These are phyloP conservation scores for Anguilla japonica DNA, from an alignment of 2,113 vertebrate species.

Conservation along the genomic window DNA sequence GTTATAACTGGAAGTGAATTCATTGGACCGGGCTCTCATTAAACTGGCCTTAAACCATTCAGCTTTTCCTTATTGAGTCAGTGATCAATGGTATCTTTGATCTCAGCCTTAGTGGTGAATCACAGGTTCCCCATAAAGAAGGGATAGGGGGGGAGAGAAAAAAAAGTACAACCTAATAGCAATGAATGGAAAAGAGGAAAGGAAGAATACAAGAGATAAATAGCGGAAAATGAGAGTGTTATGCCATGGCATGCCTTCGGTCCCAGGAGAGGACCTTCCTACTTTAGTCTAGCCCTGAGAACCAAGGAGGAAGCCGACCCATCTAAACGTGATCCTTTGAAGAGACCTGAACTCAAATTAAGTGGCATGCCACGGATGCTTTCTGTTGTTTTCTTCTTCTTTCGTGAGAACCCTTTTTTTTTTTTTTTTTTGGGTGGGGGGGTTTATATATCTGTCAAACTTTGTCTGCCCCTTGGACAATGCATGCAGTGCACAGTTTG, in stretches of 20 bases:
- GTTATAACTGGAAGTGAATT: slow-evolving; percentile 30
- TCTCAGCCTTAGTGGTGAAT: slow-evolving; percentile 53
- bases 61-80: slow-evolving; percentile 41
- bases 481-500: slow-evolving; percentile 31
- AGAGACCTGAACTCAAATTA: slow-evolving; percentile 62
- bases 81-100: slow-evolving; percentile 66
- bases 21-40: slow-evolving; percentile 45
- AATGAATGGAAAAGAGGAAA: slow-evolving; percentile 61
- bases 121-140: slow-evolving; percentile 33
- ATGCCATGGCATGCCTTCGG: slow-evolving; percentile 68
- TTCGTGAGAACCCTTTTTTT: slow-evolving; percentile 18
- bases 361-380: slow-evolving; percentile 65
- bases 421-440: slow-evolving; percentile 24
- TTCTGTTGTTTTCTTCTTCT: slow-evolving; percentile 50
- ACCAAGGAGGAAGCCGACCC: slow-evolving; percentile 55
- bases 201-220: slow-evolving; percentile 68
- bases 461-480: slow-evolving; percentile 23
- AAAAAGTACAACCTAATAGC: slow-evolving; percentile 61
- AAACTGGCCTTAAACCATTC: slow-evolving; percentile 46
- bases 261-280: slow-evolving; percentile 70
- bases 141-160: slow-evolving; percentile 30
- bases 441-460: slow-evolving; percentile 28
- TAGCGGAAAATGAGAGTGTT: slow-evolving; percentile 69
- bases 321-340: slow-evolving; percentile 68
- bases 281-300: slow-evolving; percentile 62